Evolutionary conservation across 2,797 vertebrate species (phyloP).

Genomic region (Bovichtus diacanthus): DNA sequence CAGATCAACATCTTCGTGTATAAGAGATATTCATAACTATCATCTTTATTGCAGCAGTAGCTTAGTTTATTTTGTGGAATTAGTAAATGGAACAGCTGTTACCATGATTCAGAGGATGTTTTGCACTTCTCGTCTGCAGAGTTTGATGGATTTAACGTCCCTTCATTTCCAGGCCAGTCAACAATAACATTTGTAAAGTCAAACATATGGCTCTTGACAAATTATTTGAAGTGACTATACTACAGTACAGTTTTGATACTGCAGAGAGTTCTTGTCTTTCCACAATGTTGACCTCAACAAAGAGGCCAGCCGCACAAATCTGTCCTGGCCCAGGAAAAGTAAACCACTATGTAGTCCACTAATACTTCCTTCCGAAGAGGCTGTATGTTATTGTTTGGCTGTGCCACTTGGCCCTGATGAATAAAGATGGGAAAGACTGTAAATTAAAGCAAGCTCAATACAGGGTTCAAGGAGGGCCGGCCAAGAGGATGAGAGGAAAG

Average conservation of each 20-base stretch:
- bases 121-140: constrained; percentile 3
- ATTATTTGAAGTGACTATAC: constrained; percentile 7
- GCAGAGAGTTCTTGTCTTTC: constrained; percentile 20
- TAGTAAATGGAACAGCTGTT: constrained; percentile 36
- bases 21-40: constrained; percentile 9
- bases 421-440: constrained; percentile 56
- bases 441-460: constrained; percentile 52
- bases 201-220: constrained; percentile 47
- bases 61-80: constrained; percentile 39
- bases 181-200: constrained; percentile 43
- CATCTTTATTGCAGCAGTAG: constrained; percentile 10
- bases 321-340: constrained; percentile 57
- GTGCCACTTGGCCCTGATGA: constrained; percentile 56
- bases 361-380: constrained; percentile 62
- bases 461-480: constrained; percentile 35
- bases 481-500: constrained; percentile 40
- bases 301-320: constrained; percentile 50
- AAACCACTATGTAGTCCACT: constrained; percentile 69
- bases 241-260: constrained; percentile 15
- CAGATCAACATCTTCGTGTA: constrained; percentile 47
- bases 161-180: constrained; percentile 23
- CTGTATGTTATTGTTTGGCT: constrained; percentile 67
- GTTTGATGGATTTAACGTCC: constrained; percentile 30
- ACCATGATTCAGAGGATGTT: constrained; percentile 31
- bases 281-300: constrained; percentile 38